These are phyloP conservation scores for Petroica traversi DNA, from an alignment of 2,113 vertebrate genomes.

Conservation along the genomic window DNA sequence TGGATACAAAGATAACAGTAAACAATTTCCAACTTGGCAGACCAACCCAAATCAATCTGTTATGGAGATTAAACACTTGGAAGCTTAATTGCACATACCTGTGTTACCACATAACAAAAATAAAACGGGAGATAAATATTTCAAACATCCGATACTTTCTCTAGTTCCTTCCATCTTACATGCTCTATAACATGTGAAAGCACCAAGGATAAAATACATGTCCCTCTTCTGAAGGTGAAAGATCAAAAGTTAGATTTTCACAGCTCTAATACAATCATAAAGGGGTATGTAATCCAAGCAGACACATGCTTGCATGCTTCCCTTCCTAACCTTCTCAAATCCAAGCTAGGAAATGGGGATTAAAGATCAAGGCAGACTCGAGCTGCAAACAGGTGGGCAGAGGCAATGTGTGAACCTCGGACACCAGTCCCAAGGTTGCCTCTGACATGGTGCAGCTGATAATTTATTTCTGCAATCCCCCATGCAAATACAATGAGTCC, in stretches of 20 bases:
- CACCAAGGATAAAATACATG: not conserved
- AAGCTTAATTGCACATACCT: not conserved
- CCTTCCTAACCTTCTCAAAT: not conserved
- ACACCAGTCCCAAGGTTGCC: not conserved
- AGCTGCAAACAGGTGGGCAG: not conserved
- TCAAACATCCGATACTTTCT: not conserved
- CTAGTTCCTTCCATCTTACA: not conserved
- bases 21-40: not conserved
- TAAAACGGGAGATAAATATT: not conserved
- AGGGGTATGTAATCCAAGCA: not conserved
- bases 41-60: not conserved
- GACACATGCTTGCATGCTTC: accelerated
- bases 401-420: accelerated
- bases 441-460: not conserved
- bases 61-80: not conserved
- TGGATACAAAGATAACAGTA: not conserved
- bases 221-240: not conserved
- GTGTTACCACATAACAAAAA: not conserved
- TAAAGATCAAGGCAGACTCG: not conserved
- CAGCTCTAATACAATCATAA: not conserved
- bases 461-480: not conserved
- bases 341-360: not conserved
- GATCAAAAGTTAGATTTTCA: not conserved
- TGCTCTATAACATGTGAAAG: not conserved
- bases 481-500: accelerated